These are phyloP conservation scores for Ascidia mentula DNA, from an alignment of 23 tunicate species.

Conservation along the genomic window DNA sequence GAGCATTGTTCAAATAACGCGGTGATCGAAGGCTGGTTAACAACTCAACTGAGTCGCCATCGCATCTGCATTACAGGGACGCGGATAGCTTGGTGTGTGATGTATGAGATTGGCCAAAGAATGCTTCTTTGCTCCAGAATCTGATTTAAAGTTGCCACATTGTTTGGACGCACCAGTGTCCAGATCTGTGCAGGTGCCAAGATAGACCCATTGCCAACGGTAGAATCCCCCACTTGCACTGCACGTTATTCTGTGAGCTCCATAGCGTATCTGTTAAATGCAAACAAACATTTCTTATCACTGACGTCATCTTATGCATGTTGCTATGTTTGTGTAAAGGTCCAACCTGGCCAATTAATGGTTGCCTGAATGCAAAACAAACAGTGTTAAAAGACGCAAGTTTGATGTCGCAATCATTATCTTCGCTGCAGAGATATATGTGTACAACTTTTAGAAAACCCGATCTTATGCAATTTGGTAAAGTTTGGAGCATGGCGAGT, in stretches of 20 bases:
- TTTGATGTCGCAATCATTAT: neutral
- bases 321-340: neutral
- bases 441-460: too few species aligned
- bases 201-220: neutral
- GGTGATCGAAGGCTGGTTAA: too few species aligned
- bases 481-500: too few species aligned
- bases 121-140: neutral
- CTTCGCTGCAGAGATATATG: too few species aligned
- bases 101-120: neutral
- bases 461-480: too few species aligned
- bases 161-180: neutral
- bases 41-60: neutral
- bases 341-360: neutral
- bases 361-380: neutral
- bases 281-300: neutral
- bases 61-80: neutral
- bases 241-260: neutral
- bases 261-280: neutral
- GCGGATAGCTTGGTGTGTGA: neutral
- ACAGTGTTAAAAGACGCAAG: neutral
- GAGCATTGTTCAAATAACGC: too few species aligned
- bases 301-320: neutral
- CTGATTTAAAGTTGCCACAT: neutral
- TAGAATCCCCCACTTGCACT: neutral
- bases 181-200: neutral